Conservation (phyloP, 2,888 invertebrate genomes). For the Acrobasis repandana region DNA sequence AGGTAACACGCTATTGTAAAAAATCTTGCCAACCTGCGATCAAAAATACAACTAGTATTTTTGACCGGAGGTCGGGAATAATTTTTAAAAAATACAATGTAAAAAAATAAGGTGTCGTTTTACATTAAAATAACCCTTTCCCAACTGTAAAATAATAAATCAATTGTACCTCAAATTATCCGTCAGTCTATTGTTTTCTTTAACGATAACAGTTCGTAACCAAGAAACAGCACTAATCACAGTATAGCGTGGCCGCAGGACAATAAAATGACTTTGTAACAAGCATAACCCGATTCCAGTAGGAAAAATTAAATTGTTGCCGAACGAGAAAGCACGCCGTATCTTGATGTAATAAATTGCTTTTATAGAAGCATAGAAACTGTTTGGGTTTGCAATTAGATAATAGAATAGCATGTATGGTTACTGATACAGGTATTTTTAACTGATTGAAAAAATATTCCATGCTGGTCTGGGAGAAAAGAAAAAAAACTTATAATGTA, state of each 20-base stretch:
- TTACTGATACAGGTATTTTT: too few relatives aligned
- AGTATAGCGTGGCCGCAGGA: constrained; percentile 28
- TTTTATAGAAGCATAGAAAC: not conserved
- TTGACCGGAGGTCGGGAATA: too few relatives aligned
- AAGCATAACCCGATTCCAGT: constrained; percentile 27
- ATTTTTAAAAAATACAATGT: too few relatives aligned
- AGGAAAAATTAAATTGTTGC: constrained; percentile 28
- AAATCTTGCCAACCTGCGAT: too few relatives aligned
- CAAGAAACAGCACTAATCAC: constrained; percentile 29
- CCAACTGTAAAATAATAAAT: constrained; percentile 12
- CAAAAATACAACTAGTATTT: too few relatives aligned
- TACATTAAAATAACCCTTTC: not conserved
- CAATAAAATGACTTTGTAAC: constrained; percentile 32
- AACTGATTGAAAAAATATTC: too few relatives aligned
- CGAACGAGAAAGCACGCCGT: constrained; percentile 11
- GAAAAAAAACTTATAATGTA: too few relatives aligned
- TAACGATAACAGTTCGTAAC: constrained; percentile 18
- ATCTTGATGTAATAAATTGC: constrained; percentile 17
- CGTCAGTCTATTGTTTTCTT: constrained; percentile 21
- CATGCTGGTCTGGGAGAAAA: too few relatives aligned
- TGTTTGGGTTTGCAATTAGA: constrained; percentile 2
- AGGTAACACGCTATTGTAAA: too few relatives aligned
- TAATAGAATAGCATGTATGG: not conserved
- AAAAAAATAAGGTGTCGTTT: too few relatives aligned
- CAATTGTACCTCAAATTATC: constrained; percentile 19